Conservation (phyloP, 2,113 vertebrate species). For the Pterophyllum scalare region DNA sequence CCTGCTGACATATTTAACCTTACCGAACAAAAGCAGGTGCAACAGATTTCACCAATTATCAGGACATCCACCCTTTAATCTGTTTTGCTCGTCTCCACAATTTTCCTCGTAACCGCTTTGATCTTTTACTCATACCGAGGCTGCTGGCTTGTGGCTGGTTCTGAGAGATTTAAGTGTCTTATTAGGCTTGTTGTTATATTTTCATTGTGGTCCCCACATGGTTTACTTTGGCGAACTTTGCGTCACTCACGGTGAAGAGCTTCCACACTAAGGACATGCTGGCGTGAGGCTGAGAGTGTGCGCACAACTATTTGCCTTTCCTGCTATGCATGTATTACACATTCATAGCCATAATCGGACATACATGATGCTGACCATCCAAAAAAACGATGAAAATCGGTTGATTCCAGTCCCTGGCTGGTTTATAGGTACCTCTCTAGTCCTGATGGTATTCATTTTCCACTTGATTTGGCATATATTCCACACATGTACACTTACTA, state of each 20-base stretch:
- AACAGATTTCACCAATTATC: neutral
- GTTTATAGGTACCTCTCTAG: neutral
- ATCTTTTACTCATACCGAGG: neutral
- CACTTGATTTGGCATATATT: neutral
- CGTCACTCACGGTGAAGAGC: neutral
- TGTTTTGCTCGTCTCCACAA: no score
- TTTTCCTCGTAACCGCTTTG: neutral
- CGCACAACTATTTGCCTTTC: neutral
- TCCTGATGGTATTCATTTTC: neutral
- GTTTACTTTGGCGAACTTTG: neutral
- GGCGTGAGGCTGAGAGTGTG: neutral
- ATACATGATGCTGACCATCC: fast-evolving
- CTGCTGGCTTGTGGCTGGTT: neutral
- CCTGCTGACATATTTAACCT: neutral
- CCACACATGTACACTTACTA: neutral
- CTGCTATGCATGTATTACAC: neutral
- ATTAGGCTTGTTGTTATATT: neutral
- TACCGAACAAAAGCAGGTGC: neutral
- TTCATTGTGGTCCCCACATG: fast-evolving
- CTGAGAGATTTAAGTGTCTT: neutral
- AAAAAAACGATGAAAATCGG: no score
- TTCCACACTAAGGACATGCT: neutral
- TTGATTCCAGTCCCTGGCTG: neutral
- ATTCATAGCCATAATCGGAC: neutral
- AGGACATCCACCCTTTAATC: neutral